These are phyloP conservation scores for Gnathonemus longibarbis DNA, from an alignment of 2,113 vertebrate genomes.

Conservation along the genomic window DNA sequence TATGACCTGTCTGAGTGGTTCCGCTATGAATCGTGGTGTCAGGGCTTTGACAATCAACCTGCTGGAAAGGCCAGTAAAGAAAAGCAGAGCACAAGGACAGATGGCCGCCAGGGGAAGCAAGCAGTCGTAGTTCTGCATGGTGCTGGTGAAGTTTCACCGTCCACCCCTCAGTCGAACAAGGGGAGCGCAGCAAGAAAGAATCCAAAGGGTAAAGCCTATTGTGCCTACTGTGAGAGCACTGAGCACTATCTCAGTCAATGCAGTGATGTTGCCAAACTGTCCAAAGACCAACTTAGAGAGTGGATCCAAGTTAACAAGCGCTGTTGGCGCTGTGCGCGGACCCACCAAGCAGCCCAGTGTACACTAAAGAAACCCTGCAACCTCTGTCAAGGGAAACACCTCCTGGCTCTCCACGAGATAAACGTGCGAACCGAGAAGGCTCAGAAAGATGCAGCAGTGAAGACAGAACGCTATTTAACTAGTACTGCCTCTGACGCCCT, in stretches of 20 bases:
- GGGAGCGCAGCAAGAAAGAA: background rate
- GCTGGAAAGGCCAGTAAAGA: background rate
- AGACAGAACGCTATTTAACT: background rate
- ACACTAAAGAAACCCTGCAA: background rate
- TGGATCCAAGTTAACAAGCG: background rate
- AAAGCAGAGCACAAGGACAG: too few species aligned
- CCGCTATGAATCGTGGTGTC: background rate
- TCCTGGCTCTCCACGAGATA: background rate
- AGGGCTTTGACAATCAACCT: background rate
- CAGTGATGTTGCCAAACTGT: background rate
- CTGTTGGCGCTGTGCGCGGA: background rate
- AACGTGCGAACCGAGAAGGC: background rate
- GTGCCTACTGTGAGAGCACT: conserved; percentile 12
- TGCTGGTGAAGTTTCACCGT: background rate
- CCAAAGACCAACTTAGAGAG: background rate
- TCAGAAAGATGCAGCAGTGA: background rate
- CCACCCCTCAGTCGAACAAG: background rate
- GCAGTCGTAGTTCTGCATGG: background rate
- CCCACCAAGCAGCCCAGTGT: background rate
- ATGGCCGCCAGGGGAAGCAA: background rate
- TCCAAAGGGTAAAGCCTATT: background rate
- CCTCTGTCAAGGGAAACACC: background rate
- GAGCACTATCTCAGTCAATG: background rate
- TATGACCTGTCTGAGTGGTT: background rate
- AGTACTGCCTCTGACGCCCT: background rate